Evolutionary conservation across 2,113 vertebrate genomes (phyloP).

Genomic region (Siphamia tubifer): DNA sequence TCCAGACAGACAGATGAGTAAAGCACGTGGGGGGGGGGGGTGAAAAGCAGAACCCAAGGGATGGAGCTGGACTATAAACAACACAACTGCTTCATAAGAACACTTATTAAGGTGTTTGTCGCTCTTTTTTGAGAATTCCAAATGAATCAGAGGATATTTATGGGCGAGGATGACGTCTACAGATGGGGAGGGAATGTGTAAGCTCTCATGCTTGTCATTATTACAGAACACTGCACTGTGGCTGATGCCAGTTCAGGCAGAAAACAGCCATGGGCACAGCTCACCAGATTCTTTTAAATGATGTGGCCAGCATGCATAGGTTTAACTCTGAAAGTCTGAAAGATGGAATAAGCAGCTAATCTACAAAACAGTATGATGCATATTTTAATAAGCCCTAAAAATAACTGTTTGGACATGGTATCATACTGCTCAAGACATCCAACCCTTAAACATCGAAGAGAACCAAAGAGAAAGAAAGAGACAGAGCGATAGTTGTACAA

Average conservation of each 20-base stretch:
- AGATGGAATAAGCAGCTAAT: background rate
- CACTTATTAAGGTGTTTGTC: background rate
- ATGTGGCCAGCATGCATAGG: slow-evolving; percentile 3
- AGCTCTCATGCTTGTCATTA: slow-evolving; percentile 40
- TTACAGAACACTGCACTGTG: slow-evolving; percentile 32
- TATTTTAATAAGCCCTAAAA: slow-evolving; percentile 3
- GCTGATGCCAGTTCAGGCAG: slow-evolving; percentile 4
- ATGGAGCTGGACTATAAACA: slow-evolving; percentile 28
- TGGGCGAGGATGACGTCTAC: slow-evolving; percentile 30
- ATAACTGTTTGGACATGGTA: background rate
- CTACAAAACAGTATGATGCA: background rate
- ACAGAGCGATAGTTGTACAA: too few relatives aligned
- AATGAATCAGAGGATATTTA: slow-evolving; percentile 24
- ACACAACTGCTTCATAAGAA: slow-evolving; percentile 1
- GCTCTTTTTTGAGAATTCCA: slow-evolving; percentile 25
- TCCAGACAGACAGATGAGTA: background rate
- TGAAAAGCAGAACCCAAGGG: slow-evolving; percentile 9
- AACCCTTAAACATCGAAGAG: background rate
- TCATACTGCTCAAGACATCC: background rate
- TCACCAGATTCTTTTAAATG: slow-evolving; percentile 6
- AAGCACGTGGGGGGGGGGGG: background rate
- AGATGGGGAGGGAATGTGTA: slow-evolving; percentile 29
- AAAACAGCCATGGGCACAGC: slow-evolving; percentile 1
- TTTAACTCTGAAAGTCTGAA: slow-evolving; percentile 6
- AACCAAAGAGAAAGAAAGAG: slow-evolving; percentile 29